Conservation (phyloP, 2,797 vertebrate species). For the Nannoperca australis region DNA sequence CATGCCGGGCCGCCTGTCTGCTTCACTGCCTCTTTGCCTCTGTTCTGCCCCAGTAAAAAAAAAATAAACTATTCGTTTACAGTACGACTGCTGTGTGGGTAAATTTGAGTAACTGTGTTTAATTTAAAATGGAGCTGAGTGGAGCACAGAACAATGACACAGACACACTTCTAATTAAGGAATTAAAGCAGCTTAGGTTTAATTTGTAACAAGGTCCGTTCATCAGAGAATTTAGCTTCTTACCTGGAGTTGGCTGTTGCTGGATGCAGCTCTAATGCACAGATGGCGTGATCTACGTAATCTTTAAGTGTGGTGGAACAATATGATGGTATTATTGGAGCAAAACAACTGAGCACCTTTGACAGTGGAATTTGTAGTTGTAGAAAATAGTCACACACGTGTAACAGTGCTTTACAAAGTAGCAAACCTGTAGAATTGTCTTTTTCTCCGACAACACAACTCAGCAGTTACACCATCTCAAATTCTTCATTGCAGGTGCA, state of each 20-base stretch:
- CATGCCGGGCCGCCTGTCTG: constrained; percentile 29
- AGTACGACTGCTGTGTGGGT: constrained; percentile 22
- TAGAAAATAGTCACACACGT: too few species aligned
- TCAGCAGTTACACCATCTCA: too few species aligned
- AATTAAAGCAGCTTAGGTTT: constrained; percentile 63
- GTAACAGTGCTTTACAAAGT: too few species aligned
- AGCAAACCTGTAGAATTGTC: too few species aligned
- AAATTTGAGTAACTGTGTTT: constrained; percentile 35
- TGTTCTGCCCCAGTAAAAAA: not conserved
- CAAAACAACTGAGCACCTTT: too few species aligned
- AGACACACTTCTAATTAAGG: constrained; percentile 57
- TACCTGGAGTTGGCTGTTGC: constrained; percentile 41
- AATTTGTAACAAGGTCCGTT: constrained; percentile 53
- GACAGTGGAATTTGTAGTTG: too few species aligned
- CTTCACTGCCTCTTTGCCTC: constrained; percentile 37
- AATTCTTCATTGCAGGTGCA: too few species aligned
- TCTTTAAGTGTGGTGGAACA: constrained; percentile 18
- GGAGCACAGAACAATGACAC: constrained; percentile 51
- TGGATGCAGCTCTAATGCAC: constrained; percentile 32
- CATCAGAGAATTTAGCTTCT: constrained; percentile 35
- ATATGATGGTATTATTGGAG: too few species aligned
- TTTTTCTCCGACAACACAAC: too few species aligned
- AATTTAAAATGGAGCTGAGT: constrained; percentile 45
- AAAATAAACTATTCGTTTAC: constrained; percentile 11
- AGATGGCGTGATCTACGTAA: constrained; percentile 37